phyloP scores from a whole-genome alignment of 2,797 vertebrate species.

The Argya squamiceps region DNA sequence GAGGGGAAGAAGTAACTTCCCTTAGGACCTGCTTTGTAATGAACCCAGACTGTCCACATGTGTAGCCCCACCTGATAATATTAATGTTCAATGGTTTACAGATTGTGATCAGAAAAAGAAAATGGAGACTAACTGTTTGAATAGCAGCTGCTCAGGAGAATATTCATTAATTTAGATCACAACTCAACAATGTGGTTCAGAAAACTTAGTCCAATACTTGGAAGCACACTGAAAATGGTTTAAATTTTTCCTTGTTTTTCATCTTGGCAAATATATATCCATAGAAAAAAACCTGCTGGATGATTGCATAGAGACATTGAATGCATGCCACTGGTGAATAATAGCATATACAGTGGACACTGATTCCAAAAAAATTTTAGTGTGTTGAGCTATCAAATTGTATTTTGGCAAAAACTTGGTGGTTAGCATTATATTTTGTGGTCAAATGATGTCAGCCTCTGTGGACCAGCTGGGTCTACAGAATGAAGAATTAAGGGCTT shows the following conservation, averaged over 20 bases:
- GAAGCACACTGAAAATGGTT: background rate
- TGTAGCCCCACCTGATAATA: background rate
- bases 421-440: conserved; percentile 5
- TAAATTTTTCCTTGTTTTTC: conserved; percentile 11
- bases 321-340: background rate
- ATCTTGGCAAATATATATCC: background rate
- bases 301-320: background rate
- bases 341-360: background rate
- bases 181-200: background rate
- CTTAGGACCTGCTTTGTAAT: background rate
- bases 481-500: background rate
- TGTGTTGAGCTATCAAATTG: background rate
- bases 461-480: background rate
- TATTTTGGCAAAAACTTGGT: background rate
- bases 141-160: background rate
- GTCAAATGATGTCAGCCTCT: conserved; percentile 46
- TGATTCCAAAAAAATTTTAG: conserved; percentile 1
- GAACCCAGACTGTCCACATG: background rate
- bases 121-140: background rate
- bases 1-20: background rate
- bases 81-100: background rate
- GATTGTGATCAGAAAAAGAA: background rate
- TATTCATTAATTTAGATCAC: background rate
- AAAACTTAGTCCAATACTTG: background rate
- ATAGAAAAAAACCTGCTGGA: background rate